These are phyloP conservation scores for Dermatemys mawii DNA, from an alignment of 2,113 vertebrate genomes.

Conservation along the genomic window DNA sequence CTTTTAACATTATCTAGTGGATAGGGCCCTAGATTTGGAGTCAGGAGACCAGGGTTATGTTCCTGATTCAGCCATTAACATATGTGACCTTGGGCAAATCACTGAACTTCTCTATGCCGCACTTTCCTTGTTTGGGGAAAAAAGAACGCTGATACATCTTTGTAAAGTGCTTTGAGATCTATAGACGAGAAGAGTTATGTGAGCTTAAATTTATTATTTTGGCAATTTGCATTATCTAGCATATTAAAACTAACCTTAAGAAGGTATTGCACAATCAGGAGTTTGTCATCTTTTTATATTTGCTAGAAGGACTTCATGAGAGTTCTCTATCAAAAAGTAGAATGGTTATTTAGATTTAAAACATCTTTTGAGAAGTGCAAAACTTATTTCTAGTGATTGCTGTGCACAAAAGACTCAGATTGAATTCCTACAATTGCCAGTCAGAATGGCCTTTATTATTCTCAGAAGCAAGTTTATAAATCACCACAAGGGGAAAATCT, in stretches of 20 bases:
- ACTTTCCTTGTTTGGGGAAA: neutral
- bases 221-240: neutral
- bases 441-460: neutral
- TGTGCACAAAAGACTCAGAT: accelerated
- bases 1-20: neutral
- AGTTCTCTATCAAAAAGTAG: neutral
- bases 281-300: neutral
- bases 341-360: neutral
- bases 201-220: neutral
- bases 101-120: neutral
- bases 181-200: neutral
- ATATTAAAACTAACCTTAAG: neutral
- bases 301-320: neutral
- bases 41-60: neutral
- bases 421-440: neutral
- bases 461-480: neutral
- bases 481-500: neutral
- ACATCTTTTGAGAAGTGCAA: neutral
- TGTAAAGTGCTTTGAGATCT: neutral
- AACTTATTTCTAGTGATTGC: neutral
- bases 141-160: neutral
- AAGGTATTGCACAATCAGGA: neutral
- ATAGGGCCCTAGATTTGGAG: neutral
- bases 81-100: neutral
- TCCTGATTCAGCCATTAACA: neutral